These are phyloP conservation scores for Calcarius lapponicus DNA, from an alignment of 2,797 vertebrate species.

Conservation along the genomic window DNA sequence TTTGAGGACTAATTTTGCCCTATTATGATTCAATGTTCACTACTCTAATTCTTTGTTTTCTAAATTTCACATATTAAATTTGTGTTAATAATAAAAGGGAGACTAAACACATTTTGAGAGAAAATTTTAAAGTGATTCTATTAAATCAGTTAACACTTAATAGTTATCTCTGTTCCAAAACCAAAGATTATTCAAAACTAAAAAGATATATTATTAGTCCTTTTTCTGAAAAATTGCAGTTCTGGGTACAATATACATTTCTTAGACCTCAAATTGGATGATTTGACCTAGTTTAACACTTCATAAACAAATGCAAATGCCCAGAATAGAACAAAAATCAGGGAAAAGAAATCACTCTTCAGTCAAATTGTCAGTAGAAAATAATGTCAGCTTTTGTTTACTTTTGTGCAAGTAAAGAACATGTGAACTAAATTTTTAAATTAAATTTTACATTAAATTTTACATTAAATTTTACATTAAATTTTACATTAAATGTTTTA, in stretches of 20 bases:
- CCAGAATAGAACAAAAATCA: neutral
- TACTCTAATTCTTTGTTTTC: neutral
- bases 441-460: no score
- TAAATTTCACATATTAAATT: neutral
- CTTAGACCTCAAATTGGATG: neutral
- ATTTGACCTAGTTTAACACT: neutral
- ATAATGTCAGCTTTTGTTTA: neutral
- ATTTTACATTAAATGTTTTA: neutral
- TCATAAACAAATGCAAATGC: neutral
- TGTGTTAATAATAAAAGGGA: neutral
- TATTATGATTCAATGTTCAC: neutral
- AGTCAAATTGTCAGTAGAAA: neutral
- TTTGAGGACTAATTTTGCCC: neutral
- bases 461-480: no score
- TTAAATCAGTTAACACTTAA: neutral
- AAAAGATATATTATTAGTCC: no score
- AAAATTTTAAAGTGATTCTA: neutral
- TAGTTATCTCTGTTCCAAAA: neutral
- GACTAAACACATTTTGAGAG: neutral
- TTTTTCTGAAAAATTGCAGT: neutral
- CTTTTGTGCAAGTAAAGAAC: neutral
- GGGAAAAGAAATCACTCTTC: neutral
- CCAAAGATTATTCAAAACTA: neutral
- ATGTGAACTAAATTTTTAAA: neutral
- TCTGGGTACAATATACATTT: neutral